A percentile compares a stretch with the other conserved stretches of the same genome.
These are phyloP conservation scores for Spermophilus dauricus DNA, from an alignment of 2,113 vertebrate species.

Conservation along the genomic window DNA sequence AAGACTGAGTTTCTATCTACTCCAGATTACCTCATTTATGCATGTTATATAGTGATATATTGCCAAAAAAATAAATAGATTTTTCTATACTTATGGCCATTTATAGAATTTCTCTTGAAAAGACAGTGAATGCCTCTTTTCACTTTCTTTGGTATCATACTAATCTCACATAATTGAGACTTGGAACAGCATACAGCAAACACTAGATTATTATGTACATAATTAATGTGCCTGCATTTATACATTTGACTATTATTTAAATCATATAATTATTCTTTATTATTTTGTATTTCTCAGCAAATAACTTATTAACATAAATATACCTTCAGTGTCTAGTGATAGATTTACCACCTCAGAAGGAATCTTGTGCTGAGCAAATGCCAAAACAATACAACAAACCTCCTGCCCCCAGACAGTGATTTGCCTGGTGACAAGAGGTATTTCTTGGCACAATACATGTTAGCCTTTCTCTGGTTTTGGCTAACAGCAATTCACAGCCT, in stretches of 20 bases:
- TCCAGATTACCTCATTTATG: neutral
- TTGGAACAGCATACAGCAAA: neutral
- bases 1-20: neutral
- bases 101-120: neutral
- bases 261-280: neutral
- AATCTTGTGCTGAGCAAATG: constrained; percentile 1
- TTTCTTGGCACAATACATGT: neutral
- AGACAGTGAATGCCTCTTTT: neutral
- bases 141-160: constrained; percentile 9
- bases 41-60: neutral
- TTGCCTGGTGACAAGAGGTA: constrained; percentile 32
- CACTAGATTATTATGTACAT: neutral
- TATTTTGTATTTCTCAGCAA: constrained; percentile 24
- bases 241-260: neutral
- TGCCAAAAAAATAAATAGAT: neutral
- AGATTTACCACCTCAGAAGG: neutral
- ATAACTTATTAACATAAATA: neutral
- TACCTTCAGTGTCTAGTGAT: neutral
- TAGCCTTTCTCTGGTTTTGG: constrained; percentile 63
- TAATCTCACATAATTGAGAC: neutral
- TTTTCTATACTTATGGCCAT: neutral
- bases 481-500: constrained; percentile 71
- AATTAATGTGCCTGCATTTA: neutral
- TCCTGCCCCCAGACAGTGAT: neutral
- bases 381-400: constrained; percentile 23